Conservation (phyloP, 2,797 vertebrate species). For the Karalla daura region DNA sequence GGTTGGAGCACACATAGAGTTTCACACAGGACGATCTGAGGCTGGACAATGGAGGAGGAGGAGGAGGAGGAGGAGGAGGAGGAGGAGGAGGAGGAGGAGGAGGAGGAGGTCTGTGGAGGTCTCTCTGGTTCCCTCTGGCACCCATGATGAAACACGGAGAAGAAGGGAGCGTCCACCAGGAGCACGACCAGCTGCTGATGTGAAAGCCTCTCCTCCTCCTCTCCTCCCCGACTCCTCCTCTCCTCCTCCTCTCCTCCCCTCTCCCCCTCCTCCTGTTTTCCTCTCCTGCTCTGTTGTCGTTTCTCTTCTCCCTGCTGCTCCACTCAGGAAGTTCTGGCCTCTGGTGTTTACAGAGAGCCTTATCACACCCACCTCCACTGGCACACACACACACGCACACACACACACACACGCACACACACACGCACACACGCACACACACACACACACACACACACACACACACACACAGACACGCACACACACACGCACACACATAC, state of each 20-base stretch:
- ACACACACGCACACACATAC: not conserved
- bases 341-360: constrained; percentile 42
- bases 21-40: constrained; percentile 75
- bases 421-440: not conserved
- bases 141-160: not conserved
- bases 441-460: not conserved
- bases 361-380: constrained; percentile 62
- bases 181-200: not conserved
- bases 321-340: constrained; percentile 66
- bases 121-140: constrained; percentile 34
- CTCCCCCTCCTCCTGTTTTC: too few species aligned
- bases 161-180: not conserved
- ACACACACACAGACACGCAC: not conserved
- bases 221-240: constrained; percentile 2
- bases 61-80: too few species aligned
- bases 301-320: constrained; percentile 22
- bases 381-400: not conserved
- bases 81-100: too few species aligned
- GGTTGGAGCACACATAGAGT: constrained; percentile 84
- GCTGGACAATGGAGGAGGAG: constrained; percentile 3
- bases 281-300: constrained; percentile 13
- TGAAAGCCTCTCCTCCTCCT: constrained; percentile 16
- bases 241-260: too few species aligned
- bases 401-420: not conserved
- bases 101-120: too few species aligned